Percentiles rank a stretch among this genome's conserved stretches.
Evolutionary conservation across 2,113 vertebrate genomes (phyloP).

Genomic region (Leiothrix lutea): DNA sequence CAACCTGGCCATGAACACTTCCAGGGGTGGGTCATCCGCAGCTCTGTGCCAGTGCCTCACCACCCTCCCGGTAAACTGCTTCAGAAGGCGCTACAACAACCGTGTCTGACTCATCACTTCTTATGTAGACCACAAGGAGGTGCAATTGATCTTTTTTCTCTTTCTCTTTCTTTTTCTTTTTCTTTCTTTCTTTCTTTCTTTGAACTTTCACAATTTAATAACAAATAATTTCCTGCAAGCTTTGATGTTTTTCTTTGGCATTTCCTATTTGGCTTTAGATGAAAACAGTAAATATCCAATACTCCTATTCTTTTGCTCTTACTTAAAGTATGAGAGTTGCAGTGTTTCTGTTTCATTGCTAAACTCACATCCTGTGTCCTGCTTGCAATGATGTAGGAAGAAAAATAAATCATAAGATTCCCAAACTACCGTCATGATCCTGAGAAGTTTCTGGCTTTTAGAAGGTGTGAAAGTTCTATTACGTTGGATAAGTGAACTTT

Average conservation of each 20-base stretch:
- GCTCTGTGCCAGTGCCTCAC: neutral
- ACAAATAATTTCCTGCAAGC: neutral
- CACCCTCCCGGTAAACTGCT: neutral
- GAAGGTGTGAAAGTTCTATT: neutral
- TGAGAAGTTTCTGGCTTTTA: neutral
- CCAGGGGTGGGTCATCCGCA: neutral
- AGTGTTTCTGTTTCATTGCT: neutral
- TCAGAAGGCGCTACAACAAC: neutral
- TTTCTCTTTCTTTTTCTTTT: no score
- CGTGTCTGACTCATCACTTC: neutral
- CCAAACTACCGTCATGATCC: neutral
- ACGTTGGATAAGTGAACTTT: neutral
- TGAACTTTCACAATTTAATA: neutral
- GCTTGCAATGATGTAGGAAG: neutral
- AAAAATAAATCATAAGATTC: neutral
- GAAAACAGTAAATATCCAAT: fast-evolving
- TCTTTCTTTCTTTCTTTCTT: fast-evolving
- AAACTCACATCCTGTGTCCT: neutral
- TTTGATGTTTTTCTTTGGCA: neutral
- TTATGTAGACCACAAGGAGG: constrained; percentile 55
- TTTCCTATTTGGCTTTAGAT: neutral
- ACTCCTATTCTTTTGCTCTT: neutral
- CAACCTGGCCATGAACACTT: neutral
- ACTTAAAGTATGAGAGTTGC: neutral
- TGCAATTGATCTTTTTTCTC: neutral